Percentiles rank a stretch among this genome's conserved stretches.
Evolutionary conservation across 2,888 invertebrate genomes (phyloP).

Genomic region (Venustoraphidia nigricollis): DNA sequence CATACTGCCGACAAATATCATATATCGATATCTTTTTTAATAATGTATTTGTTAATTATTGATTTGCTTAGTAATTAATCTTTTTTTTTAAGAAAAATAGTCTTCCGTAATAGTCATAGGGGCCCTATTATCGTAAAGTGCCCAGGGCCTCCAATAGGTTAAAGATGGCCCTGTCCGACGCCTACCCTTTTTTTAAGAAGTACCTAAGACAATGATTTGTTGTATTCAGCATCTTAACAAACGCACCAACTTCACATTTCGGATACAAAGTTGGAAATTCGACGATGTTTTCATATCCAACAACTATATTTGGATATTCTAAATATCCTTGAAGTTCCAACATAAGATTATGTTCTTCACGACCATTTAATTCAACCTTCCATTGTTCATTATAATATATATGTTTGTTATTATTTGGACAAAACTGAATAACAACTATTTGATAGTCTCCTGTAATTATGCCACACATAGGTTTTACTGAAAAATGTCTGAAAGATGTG

Average conservation of each 20-base stretch:
- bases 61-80: too few species aligned
- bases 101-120: too few species aligned
- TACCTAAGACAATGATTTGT: constrained; percentile 26
- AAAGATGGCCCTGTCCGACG: too few species aligned
- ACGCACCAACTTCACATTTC: constrained; percentile 19
- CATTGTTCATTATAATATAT: constrained; percentile 27
- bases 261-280: constrained; percentile 23
- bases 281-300: constrained; percentile 21
- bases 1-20: too few species aligned
- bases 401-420: constrained; percentile 17
- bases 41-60: too few species aligned
- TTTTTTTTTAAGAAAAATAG: too few species aligned
- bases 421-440: constrained; percentile 25
- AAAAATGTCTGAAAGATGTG: constrained; percentile 19
- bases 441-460: constrained; percentile 22
- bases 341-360: constrained; percentile 18
- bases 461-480: constrained; percentile 29
- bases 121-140: too few species aligned
- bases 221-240: constrained; percentile 24
- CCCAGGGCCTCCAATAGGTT: too few species aligned
- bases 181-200: constrained; percentile 9
- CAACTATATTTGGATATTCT: constrained; percentile 21
- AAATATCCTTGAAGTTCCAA: constrained; percentile 27
- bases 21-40: too few species aligned
- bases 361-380: constrained; percentile 27